Percentiles rank a stretch among this genome's conserved stretches.
Conservation (phyloP, 2,113 vertebrate species). For the Protobothrops mucrosquamatus region DNA sequence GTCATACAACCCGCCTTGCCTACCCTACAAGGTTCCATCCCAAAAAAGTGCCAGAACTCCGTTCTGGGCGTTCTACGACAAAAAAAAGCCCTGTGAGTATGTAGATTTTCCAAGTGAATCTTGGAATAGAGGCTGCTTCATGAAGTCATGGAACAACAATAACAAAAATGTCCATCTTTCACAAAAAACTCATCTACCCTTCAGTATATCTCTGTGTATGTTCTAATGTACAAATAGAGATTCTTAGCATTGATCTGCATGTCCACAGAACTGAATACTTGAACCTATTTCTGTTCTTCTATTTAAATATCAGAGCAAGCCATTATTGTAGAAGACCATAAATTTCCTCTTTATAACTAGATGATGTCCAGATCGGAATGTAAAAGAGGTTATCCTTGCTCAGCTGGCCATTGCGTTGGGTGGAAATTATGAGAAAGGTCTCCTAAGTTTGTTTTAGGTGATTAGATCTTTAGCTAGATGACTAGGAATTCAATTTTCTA, state of each 20-base stretch:
- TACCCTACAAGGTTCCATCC: too few species aligned
- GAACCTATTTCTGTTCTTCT: neutral
- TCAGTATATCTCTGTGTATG: neutral
- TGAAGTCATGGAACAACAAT: neutral
- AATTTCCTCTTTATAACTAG: neutral
- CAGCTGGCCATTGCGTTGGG: neutral
- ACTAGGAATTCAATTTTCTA: neutral
- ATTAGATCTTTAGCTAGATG: neutral
- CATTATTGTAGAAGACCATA: neutral
- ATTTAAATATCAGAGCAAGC: neutral
- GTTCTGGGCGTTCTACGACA: too few species aligned
- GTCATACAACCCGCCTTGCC: too few species aligned
- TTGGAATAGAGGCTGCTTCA: neutral
- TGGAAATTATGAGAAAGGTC: neutral
- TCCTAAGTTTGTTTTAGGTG: neutral
- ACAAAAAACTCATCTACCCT: neutral
- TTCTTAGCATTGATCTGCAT: neutral
- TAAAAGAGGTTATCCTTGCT: neutral
- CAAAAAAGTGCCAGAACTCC: too few species aligned
- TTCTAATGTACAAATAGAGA: neutral
- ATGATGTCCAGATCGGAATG: neutral
- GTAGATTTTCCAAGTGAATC: neutral
- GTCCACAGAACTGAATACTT: neutral
- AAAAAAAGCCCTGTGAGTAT: too few species aligned
- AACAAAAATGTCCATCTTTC: neutral